These are phyloP conservation scores for Gadopsis marmoratus DNA, from an alignment of 2,797 vertebrate species.

Conservation along the genomic window DNA sequence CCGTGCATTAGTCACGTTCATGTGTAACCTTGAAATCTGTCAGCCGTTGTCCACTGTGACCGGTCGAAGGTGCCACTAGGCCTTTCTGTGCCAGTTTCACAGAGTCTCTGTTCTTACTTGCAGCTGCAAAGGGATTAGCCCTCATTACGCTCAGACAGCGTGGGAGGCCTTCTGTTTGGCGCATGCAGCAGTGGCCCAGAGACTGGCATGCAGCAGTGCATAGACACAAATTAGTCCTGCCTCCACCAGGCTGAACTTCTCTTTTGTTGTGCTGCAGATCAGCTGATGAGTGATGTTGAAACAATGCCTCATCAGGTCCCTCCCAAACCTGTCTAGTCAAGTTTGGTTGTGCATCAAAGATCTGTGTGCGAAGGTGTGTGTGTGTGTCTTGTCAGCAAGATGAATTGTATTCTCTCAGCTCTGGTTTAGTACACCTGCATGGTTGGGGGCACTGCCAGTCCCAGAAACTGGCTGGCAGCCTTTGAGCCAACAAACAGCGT, in stretches of 20 bases:
- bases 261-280: background rate
- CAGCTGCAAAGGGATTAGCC: constrained; percentile 49
- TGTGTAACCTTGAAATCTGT: constrained; percentile 46
- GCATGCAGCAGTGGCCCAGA: constrained; percentile 24
- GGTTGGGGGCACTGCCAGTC: constrained; percentile 34
- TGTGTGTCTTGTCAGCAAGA: constrained; percentile 8
- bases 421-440: constrained; percentile 40
- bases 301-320: background rate
- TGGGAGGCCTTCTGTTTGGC: constrained; percentile 25
- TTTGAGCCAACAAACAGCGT: constrained; percentile 21
- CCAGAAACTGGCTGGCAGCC: constrained; percentile 3
- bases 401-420: background rate
- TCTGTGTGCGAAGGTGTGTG: constrained; percentile 1
- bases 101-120: constrained; percentile 52
- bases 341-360: constrained; percentile 30
- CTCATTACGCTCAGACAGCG: constrained; percentile 30
- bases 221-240: background rate
- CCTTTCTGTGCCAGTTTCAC: constrained; percentile 28
- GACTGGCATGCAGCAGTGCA: background rate
- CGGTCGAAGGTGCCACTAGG: constrained; percentile 12
- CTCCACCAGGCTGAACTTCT: background rate
- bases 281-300: background rate
- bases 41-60: background rate
- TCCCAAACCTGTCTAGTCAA: constrained; percentile 50
- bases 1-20: constrained; percentile 39